phyloP scores from a whole-genome alignment of 2,888 invertebrate genomes.

The Chouioia cunea region DNA sequence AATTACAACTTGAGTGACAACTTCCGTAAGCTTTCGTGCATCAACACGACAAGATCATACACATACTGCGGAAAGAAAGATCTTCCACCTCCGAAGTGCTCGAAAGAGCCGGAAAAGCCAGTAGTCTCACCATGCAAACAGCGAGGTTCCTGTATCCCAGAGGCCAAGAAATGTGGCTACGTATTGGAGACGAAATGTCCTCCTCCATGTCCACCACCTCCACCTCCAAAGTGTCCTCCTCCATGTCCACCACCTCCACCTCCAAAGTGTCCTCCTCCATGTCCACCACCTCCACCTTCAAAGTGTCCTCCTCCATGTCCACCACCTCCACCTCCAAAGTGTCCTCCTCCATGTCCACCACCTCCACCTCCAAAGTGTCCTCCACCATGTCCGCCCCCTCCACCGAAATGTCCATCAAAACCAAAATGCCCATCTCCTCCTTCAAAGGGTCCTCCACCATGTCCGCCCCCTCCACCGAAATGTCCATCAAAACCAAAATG shows the following conservation, averaged over 20 bases:
- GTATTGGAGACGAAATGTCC: slow-evolving; percentile 49
- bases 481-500: slow-evolving; percentile 6
- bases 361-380: slow-evolving; percentile 18
- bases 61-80: background rate
- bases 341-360: slow-evolving; percentile 1
- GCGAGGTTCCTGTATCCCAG: slow-evolving; percentile 10
- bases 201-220: slow-evolving; percentile 7
- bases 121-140: too few species aligned
- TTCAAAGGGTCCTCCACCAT: slow-evolving; percentile 19
- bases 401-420: slow-evolving; percentile 41
- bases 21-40: background rate
- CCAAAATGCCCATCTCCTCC: slow-evolving; percentile 38
- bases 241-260: background rate
- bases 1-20: slow-evolving; percentile 1
- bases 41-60: slow-evolving; percentile 1
- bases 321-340: slow-evolving; percentile 30
- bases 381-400: background rate
- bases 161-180: slow-evolving; percentile 40
- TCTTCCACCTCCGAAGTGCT: slow-evolving; percentile 15
- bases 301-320: slow-evolving; percentile 38
- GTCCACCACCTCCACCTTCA: slow-evolving; percentile 28
- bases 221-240: slow-evolving; percentile 29
- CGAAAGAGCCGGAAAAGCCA: background rate
- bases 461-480: slow-evolving; percentile 37
- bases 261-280: slow-evolving; percentile 33